These are phyloP conservation scores for Euglossa dilemma DNA, from an alignment of 1,140 invertebrate genomes.

Conservation along the genomic window DNA sequence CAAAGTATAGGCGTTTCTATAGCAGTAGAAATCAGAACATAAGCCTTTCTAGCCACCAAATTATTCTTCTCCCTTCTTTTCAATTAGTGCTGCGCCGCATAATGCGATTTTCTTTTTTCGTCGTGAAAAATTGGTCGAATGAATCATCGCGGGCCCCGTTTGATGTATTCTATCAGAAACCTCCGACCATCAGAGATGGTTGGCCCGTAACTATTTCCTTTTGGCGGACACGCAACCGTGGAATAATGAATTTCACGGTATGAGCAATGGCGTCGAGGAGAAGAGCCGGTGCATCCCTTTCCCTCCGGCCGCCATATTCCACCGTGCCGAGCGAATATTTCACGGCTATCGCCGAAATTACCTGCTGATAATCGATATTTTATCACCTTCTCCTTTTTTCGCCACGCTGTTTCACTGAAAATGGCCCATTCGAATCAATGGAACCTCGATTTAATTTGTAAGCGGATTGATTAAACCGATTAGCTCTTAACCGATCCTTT, in stretches of 20 bases:
- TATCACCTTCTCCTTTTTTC: neutral
- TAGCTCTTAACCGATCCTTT: neutral
- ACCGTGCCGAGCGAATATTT: constrained; percentile 18
- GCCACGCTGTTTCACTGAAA: neutral
- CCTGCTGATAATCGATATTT: constrained; percentile 3
- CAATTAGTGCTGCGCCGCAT: constrained; percentile 31
- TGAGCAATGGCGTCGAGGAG: constrained; percentile 19
- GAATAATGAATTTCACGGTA: constrained; percentile 52
- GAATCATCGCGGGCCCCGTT: constrained; percentile 33
- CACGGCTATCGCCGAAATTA: neutral
- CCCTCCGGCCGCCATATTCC: neutral
- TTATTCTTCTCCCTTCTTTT: constrained; percentile 23
- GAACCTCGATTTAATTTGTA: too few species aligned
- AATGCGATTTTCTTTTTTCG: constrained; percentile 47
- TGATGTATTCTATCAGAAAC: constrained; percentile 51
- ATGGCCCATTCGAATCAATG: neutral
- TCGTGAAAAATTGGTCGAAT: constrained; percentile 32
- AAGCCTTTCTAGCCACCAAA: too few species aligned
- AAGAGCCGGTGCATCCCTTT: constrained; percentile 9
- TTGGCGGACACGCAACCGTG: constrained; percentile 50
- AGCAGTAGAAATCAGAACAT: too few species aligned
- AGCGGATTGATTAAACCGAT: neutral
- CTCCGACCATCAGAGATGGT: neutral
- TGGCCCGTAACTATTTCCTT: constrained; percentile 44
- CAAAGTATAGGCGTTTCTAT: too few species aligned